Evolutionary conservation across 2,888 invertebrate genomes (phyloP), one percentile per base, ranked within the genome.

Genomic region (Idaea biselata): DNA sequence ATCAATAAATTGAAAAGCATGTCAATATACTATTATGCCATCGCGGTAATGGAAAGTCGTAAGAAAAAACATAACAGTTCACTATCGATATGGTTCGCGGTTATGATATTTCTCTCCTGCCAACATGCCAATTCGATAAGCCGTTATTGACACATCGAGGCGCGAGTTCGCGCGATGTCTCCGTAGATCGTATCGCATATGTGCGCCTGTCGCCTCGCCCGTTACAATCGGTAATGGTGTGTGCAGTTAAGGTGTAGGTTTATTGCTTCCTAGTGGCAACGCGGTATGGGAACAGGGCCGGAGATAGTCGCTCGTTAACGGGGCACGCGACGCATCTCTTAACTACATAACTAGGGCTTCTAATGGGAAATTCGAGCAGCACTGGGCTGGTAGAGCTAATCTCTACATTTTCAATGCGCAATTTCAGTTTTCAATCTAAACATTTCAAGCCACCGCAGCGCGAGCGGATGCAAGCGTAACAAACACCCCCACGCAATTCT

Each of bases 161-260:
- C 73, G 72, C 58, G 31, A 62, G 62, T 62, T 68, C 62, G 63
- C 65, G 66, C 72, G 72, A 68, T 68, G 71, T 84, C 82, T 79
- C 77, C 81, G 79, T 71, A 83, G 87, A 87, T 88, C 80, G 82
- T 88, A 89, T 89, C 88, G 83, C 78, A 82, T 75, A 79, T 79
- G 79, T 81, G 79, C 79, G 83, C 44, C 44, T 11, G 44, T 44
- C 44, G 44, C 44, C 1, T 87, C 87, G 88, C 1, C 87, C 87
- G 88, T 87, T 89, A 89, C 87, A 88, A 88, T 88, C 87, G 85
- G 90, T 91, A 90, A 90, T 89, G 87, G 84, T 81, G 83, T 87
- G 84, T 86, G 89, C 89, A 88, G 91, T 89, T 89, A 90, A 87
- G 88, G 89, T 87, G 84, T 90, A 87, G 85, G 86, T 88, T 91